These are phyloP conservation scores for Ctenochaetus hawaiiensis DNA, from an alignment of 2,797 vertebrate species.

Conservation along the genomic window DNA sequence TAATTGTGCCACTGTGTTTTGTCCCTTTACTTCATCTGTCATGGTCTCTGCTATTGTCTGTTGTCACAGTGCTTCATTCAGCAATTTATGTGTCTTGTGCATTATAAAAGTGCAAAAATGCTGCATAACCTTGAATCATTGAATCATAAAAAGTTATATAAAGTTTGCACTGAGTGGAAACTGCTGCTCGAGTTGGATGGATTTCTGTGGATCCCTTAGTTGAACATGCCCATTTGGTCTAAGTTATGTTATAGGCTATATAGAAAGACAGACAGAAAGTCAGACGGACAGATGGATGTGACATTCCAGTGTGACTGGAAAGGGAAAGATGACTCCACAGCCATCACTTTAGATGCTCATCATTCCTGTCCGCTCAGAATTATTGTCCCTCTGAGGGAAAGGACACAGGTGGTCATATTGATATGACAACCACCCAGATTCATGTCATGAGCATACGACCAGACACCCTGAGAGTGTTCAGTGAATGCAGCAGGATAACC, in stretches of 20 bases:
- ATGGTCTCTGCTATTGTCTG: slow-evolving; percentile 1
- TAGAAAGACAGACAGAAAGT: slow-evolving; percentile 1
- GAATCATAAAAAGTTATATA: slow-evolving; percentile 63
- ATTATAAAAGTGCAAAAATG: slow-evolving; percentile 59
- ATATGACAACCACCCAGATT: slow-evolving; percentile 30
- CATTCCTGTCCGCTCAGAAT: slow-evolving; percentile 47
- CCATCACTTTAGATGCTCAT: slow-evolving; percentile 34
- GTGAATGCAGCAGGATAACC: background rate
- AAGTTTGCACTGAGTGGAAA: slow-evolving; percentile 65
- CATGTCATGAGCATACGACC: slow-evolving; percentile 3
- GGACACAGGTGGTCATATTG: slow-evolving; percentile 43
- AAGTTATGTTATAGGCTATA: background rate
- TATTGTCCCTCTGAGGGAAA: slow-evolving; percentile 34
- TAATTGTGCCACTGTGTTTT: background rate
- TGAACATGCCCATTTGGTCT: background rate
- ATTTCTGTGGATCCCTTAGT: background rate
- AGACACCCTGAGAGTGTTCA: background rate
- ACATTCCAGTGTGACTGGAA: slow-evolving; percentile 36
- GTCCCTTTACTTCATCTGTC: background rate
- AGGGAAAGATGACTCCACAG: slow-evolving; percentile 47
- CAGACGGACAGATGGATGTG: slow-evolving; percentile 5
- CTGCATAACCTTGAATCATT: slow-evolving; percentile 54
- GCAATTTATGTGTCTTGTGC: slow-evolving; percentile 22
- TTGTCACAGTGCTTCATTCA: slow-evolving; percentile 32
- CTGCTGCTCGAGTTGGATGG: background rate